Conservation (phyloP, 2,113 vertebrate genomes). For the Epinephelus fuscoguttatus region DNA sequence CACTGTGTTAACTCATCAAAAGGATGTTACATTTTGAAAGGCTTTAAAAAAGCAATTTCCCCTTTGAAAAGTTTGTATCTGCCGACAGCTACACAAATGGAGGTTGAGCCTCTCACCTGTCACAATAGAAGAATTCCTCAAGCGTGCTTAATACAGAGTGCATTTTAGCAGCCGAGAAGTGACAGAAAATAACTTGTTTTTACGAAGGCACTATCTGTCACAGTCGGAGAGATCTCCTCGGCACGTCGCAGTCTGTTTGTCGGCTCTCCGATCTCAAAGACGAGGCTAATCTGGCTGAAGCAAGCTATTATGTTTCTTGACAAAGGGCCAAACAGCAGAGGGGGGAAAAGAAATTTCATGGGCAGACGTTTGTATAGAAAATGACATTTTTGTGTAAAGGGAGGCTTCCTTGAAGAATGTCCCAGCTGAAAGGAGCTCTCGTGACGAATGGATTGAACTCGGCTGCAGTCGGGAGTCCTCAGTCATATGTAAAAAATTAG, state of each 20-base stretch:
- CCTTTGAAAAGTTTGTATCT: background rate
- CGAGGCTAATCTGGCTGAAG: conserved; percentile 53
- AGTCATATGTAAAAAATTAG: conserved; percentile 51
- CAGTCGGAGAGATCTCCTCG: background rate
- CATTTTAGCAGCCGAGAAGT: conserved; percentile 17
- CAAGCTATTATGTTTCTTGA: conserved; percentile 42
- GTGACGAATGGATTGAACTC: conserved; percentile 44
- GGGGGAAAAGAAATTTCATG: conserved; percentile 43
- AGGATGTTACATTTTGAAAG: background rate
- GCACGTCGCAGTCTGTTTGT: conserved; percentile 36
- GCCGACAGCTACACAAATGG: background rate
- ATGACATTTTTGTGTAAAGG: conserved; percentile 34
- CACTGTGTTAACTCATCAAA: background rate
- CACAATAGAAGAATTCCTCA: conserved; percentile 12
- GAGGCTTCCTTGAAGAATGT: conserved; percentile 39
- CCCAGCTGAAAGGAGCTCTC: background rate
- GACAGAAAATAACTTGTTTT: conserved; percentile 13
- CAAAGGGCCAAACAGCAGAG: conserved; percentile 46
- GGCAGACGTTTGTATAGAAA: conserved; percentile 41
- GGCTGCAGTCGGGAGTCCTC: conserved; percentile 19
- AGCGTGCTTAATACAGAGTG: background rate
- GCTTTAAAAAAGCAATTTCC: background rate
- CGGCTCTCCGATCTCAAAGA: conserved; percentile 39
- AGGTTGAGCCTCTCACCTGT: background rate
- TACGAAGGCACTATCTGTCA: conserved; percentile 8